These are phyloP conservation scores for Hippoglossus hippoglossus DNA, from an alignment of 2,797 vertebrate species.

Conservation along the genomic window DNA sequence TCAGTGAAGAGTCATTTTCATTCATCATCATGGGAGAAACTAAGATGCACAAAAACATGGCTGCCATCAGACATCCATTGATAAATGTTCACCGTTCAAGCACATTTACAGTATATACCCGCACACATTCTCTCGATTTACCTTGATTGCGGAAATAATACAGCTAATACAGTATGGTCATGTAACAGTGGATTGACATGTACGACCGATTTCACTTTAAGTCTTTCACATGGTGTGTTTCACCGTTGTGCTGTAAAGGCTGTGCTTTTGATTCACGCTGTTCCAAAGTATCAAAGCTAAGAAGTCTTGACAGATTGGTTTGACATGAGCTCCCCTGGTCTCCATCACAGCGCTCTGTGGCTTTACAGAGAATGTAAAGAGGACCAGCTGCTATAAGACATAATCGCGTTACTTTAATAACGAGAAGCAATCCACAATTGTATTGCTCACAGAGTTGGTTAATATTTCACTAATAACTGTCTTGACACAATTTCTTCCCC, in stretches of 20 bases:
- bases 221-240: constrained; percentile 52
- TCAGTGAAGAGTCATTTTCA: background rate
- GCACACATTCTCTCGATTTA: constrained; percentile 17
- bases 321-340: constrained; percentile 28
- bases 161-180: too few species aligned
- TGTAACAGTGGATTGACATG: background rate
- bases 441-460: constrained; percentile 68
- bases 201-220: background rate
- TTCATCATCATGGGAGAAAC: background rate
- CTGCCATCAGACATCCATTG: constrained; percentile 10
- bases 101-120: constrained; percentile 14
- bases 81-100: constrained; percentile 25
- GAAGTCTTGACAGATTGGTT: constrained; percentile 30
- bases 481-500: constrained; percentile 33
- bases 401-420: constrained; percentile 9
- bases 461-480: constrained; percentile 52
- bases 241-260: constrained; percentile 55
- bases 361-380: constrained; percentile 19
- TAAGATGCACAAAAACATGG: background rate
- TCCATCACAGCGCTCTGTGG: constrained; percentile 5
- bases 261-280: constrained; percentile 47
- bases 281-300: constrained; percentile 49
- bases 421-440: constrained; percentile 48
- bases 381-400: constrained; percentile 25
- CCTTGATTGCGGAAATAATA: too few species aligned